Percentiles rank a stretch among this genome's conserved stretches.
These are phyloP conservation scores for Vultur gryphus DNA, from an alignment of 2,797 vertebrate genomes.

Conservation along the genomic window DNA sequence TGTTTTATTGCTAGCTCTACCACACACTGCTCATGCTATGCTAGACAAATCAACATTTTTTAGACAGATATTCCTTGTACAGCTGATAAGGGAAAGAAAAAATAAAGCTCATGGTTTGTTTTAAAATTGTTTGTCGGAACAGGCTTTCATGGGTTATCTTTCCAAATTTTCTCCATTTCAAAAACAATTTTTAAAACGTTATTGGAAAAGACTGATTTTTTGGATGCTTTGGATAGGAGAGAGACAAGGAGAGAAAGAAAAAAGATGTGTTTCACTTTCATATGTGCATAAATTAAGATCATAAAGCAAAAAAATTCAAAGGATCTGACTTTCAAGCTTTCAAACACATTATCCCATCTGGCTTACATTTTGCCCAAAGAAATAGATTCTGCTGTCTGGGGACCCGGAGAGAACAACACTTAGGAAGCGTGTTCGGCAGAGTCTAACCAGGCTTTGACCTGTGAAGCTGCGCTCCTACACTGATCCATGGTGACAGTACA, in stretches of 20 bases:
- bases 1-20: neutral
- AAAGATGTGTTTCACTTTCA: neutral
- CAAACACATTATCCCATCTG: slow-evolving; percentile 7
- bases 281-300: slow-evolving; percentile 45
- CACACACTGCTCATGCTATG: neutral
- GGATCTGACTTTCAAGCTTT: slow-evolving; percentile 20
- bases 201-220: neutral
- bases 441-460: slow-evolving; percentile 8
- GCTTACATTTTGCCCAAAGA: slow-evolving; percentile 18
- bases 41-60: neutral
- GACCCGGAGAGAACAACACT: neutral
- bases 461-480: neutral
- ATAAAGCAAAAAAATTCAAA: slow-evolving; percentile 8
- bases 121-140: neutral
- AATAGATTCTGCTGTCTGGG: neutral
- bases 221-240: neutral
- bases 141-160: neutral
- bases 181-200: neutral
- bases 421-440: neutral
- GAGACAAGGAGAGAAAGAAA: neutral
- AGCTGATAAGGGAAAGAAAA: neutral
- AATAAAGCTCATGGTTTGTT: neutral
- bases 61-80: neutral
- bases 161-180: neutral
- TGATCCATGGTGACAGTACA: slow-evolving; percentile 2